Conservation (phyloP, 2,797 vertebrate genomes). For the Galagoides demidoff region DNA sequence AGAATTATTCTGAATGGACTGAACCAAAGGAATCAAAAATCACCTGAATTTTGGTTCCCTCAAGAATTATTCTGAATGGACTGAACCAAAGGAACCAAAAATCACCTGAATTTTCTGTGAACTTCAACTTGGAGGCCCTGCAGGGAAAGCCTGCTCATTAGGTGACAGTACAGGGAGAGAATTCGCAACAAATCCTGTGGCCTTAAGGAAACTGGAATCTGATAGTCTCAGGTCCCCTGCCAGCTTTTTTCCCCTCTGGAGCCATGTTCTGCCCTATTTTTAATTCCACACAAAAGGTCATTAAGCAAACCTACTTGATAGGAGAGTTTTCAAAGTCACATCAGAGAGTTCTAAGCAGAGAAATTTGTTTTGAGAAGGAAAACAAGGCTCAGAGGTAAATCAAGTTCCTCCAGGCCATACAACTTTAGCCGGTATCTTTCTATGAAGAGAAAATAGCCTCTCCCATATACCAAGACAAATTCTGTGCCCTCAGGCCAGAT, state of each 20-base stretch:
- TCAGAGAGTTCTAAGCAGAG: not conserved
- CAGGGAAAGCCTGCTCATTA: not conserved
- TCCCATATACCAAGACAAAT: slow-evolving; percentile 3
- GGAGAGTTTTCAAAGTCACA: not conserved
- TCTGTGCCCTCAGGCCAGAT: not conserved
- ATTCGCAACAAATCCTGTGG: not conserved
- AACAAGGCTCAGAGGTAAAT: slow-evolving; percentile 24
- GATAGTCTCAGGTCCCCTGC: not conserved
- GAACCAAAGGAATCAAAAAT: not conserved
- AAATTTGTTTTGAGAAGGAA: slow-evolving; percentile 27
- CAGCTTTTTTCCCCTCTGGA: not conserved
- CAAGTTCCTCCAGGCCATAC: not conserved
- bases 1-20: not conserved
- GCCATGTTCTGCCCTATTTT: slow-evolving; percentile 42
- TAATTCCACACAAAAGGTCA: slow-evolving; percentile 72
- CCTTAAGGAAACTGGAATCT: slow-evolving; percentile 39
- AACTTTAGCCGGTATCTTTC: not conserved
- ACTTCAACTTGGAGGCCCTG: not conserved
- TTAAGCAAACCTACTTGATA: not conserved
- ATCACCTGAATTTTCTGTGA: not conserved
- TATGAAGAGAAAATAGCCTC: not conserved
- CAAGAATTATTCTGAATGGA: not conserved
- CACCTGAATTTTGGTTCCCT: not conserved
- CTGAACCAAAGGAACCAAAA: not conserved
- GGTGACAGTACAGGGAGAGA: not conserved